These are phyloP conservation scores for Puffinus mauretanicus DNA, from an alignment of 2,113 vertebrate genomes.

Conservation along the genomic window DNA sequence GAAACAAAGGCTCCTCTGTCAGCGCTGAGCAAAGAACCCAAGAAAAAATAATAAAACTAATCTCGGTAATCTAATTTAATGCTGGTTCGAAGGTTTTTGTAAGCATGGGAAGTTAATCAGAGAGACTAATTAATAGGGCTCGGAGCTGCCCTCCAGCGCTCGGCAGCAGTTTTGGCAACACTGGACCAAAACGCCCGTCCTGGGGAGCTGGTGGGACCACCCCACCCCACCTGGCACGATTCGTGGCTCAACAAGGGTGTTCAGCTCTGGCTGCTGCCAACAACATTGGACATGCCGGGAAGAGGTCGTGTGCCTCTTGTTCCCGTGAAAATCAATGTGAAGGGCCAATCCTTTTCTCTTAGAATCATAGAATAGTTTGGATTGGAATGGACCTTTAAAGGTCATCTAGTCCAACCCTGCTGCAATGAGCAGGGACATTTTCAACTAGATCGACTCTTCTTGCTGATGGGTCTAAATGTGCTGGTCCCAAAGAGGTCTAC, in stretches of 20 bases:
- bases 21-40: not conserved
- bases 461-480: not conserved
- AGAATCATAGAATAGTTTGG: not conserved
- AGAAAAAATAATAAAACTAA: not conserved
- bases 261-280: not conserved
- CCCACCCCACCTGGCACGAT: not conserved
- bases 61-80: not conserved
- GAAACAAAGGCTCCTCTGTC: not conserved
- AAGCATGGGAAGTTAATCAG: not conserved
- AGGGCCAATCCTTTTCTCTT: not conserved
- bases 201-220: not conserved
- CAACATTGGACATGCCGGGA: not conserved
- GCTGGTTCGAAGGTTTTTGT: not conserved
- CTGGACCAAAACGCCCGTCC: fast-evolving
- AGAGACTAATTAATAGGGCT: not conserved
- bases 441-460: not conserved
- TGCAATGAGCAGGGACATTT: not conserved
- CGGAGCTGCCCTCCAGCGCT: not conserved
- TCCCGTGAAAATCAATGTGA: not conserved
- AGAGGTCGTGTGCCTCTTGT: fast-evolving
- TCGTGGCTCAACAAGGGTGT: fast-evolving
- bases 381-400: not conserved
- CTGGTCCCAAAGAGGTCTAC: not conserved
- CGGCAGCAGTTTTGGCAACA: not conserved
- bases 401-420: not conserved